Conservation (phyloP, 2,888 invertebrate genomes). For the Leptopilina drosophilae region DNA sequence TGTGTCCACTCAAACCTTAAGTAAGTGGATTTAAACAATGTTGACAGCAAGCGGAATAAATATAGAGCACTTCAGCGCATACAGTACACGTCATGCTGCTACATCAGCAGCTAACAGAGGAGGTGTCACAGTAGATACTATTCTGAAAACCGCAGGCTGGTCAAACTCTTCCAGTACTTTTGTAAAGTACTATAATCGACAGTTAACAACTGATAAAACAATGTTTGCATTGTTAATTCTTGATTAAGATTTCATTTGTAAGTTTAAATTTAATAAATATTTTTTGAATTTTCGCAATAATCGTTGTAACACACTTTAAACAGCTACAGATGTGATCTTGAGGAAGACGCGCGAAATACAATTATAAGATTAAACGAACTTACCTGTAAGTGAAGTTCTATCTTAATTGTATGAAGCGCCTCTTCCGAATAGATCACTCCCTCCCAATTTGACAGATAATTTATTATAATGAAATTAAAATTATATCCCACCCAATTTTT, state of each 20-base stretch:
- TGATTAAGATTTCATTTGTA: neutral
- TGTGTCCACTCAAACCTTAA: neutral
- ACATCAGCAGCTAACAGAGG: slow-evolving; percentile 43
- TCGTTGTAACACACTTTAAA: slow-evolving; percentile 3
- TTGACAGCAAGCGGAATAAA: slow-evolving; percentile 36
- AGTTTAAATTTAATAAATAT: slow-evolving; percentile 1
- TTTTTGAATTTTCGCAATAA: neutral
- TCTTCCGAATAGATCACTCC: slow-evolving; percentile 38
- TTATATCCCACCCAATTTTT: slow-evolving; percentile 5
- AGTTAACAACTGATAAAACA: neutral
- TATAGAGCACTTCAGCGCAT: slow-evolving; percentile 30
- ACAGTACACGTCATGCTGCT: slow-evolving; percentile 42
- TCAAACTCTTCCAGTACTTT: slow-evolving; percentile 38
- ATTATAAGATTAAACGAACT: slow-evolving; percentile 43
- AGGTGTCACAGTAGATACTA: slow-evolving; percentile 34
- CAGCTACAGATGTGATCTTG: slow-evolving; percentile 16
- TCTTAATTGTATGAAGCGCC: no score
- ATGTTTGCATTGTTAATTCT: neutral
- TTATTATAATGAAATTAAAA: neutral
- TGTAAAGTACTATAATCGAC: slow-evolving; percentile 26
- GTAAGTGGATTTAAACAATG: slow-evolving; percentile 37
- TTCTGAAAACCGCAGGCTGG: slow-evolving; percentile 47
- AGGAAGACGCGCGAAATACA: slow-evolving; percentile 43
- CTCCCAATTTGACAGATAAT: neutral
- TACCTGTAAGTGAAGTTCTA: slow-evolving; percentile 21